A percentile compares a stretch with the other conserved stretches of the same genome.
Conservation (phyloP, 2,113 vertebrate genomes). For the Spheniscus mendiculus region DNA sequence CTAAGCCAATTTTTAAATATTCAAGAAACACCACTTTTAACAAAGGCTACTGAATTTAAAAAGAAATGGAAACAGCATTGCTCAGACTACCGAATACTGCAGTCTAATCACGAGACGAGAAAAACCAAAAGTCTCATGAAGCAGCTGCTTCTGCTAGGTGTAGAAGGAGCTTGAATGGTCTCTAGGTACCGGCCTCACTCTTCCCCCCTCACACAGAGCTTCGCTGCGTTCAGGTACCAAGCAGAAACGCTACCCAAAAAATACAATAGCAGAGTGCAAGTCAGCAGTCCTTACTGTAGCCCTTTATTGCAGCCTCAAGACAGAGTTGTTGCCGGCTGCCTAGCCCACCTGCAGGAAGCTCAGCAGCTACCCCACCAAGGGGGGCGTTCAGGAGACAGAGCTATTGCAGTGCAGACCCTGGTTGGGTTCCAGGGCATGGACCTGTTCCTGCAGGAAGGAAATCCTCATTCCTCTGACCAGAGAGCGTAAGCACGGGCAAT, state of each 20-base stretch:
- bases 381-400: not conserved
- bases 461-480: not conserved
- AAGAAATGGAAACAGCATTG: not conserved
- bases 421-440: not conserved
- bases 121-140: not conserved
- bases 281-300: not conserved
- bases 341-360: not conserved
- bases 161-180: not conserved
- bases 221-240: not conserved
- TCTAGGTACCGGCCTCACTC: rapidly evolving
- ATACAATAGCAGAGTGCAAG: not conserved
- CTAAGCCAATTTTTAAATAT: not conserved
- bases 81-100: not conserved
- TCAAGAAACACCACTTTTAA: not conserved
- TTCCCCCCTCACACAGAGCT: not conserved
- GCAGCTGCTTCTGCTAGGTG: not conserved
- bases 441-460: not conserved
- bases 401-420: not conserved
- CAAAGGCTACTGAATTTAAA: not conserved
- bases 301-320: not conserved
- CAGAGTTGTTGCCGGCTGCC: not conserved
- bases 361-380: not conserved
- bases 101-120: no score
- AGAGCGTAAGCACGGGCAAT: not conserved
- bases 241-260: not conserved